A percentile compares a stretch with the other conserved stretches of the same genome.
phyloP scores from a whole-genome alignment of 2,888 invertebrate genomes.

The Caenorhabditis wallacei region DNA sequence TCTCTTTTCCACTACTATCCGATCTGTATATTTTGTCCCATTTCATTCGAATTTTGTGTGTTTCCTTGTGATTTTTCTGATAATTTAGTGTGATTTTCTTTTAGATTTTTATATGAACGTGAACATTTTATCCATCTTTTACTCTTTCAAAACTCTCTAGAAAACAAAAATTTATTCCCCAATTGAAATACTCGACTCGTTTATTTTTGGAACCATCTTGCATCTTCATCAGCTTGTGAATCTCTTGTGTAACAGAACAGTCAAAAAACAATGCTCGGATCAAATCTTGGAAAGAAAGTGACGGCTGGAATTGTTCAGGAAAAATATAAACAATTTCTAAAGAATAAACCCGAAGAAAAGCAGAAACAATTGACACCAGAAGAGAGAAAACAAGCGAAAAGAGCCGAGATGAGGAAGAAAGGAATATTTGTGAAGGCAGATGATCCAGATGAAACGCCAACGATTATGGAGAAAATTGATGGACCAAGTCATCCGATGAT shows the following conservation, averaged over 20 bases:
- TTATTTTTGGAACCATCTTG: too few relatives aligned
- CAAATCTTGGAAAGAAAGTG: conserved; percentile 66
- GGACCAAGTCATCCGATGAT: conserved; percentile 26
- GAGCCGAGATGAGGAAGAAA: conserved; percentile 57
- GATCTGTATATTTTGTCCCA: conserved; percentile 27
- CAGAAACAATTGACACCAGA: conserved; percentile 60
- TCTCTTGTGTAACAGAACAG: too few relatives aligned
- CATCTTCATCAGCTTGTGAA: too few relatives aligned
- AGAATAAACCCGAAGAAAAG: conserved; percentile 51
- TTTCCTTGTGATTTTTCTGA: conserved; percentile 18
- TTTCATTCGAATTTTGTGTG: not conserved
- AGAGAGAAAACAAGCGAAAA: conserved; percentile 55
- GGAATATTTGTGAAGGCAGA: conserved; percentile 70
- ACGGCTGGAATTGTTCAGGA: conserved; percentile 67
- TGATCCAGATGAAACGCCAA: conserved; percentile 65
- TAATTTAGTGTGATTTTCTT: conserved; percentile 30
- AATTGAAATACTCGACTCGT: too few relatives aligned
- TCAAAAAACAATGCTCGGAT: conserved; percentile 48
- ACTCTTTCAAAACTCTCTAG: too few relatives aligned
- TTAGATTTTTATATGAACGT: not conserved
- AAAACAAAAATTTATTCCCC: too few relatives aligned
- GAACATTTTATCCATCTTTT: not conserved
- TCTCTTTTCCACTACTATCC: not conserved
- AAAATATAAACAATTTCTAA: conserved; percentile 65
- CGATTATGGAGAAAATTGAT: conserved; percentile 59